Base-by-base conservation (phyloP, 2,797 vertebrate species). In the Protonibea diacanthus region DNA sequence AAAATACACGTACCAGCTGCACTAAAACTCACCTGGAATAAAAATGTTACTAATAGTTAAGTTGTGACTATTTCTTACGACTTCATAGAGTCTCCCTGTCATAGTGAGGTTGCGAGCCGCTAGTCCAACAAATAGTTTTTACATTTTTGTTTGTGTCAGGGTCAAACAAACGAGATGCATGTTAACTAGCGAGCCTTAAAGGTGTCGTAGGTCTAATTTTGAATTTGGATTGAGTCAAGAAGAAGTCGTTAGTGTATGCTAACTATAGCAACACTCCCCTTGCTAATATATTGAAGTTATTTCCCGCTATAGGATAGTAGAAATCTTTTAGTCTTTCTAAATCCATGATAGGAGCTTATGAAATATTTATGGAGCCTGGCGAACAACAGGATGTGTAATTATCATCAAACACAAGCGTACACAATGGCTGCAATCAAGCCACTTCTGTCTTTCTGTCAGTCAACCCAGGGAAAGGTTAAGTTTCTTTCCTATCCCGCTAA, bases 381-480 rank as follows among this genome's bases (percentile, higher is more conserved):
- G 92, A 94, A 94, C 92, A 94, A 92, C 93, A 85, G 87, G 89
- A 92, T 90, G 85, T 92, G 91, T 92, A 92, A 95, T 95, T 95
- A 95, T 95, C 93, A 95, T 95, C 92, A 94, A 86, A 91, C 89
- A 91, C 83, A 88, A 82, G 87, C 82, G 85, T 85, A 92, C 90
- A 94, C 92, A 93, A 92, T 89, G 85, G 89, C 85, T 89, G 90
- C 93, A 94, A 94, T 95, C 93, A 94, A 93, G 87, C 86, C 91
- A 90, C 92, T 92, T 90, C 86, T 83, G 71, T 76, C 80, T 86
- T 58, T 73, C 80, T 83, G 87, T 91, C 93, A 91, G 84, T 88
- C 80, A 87, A 57, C 64, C 33, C 71, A 27, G 80, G 51, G 66
- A 92, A 92, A 93, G 93, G 93, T 89, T 90, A 92, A 87, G 76